phyloP scores from a whole-genome alignment of 2,797 vertebrate genomes.

The Salmo trutta region DNA sequence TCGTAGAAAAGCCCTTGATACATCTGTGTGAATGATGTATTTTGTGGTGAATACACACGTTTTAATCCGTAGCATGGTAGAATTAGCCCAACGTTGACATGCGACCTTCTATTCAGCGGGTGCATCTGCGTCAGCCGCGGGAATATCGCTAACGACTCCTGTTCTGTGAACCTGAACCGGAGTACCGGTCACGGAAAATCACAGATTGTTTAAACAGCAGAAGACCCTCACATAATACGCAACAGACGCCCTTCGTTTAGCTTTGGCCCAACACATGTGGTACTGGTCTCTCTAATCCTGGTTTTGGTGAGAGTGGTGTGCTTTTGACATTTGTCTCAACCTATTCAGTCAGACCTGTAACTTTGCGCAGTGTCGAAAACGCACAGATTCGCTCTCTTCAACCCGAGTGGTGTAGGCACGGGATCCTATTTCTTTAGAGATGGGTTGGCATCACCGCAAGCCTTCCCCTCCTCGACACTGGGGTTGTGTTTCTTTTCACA shows the following conservation, averaged over 20 bases:
- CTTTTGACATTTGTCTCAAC: slow-evolving; percentile 15
- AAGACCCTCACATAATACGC: background rate
- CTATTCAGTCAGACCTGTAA: slow-evolving; percentile 7
- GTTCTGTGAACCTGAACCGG: slow-evolving; percentile 42
- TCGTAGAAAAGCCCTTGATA: background rate
- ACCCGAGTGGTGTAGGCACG: background rate
- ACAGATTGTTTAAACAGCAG: background rate
- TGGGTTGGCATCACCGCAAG: background rate
- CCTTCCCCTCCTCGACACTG: background rate
- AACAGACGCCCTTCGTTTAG: slow-evolving; percentile 4
- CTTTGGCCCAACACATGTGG: background rate
- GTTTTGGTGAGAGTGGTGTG: slow-evolving; percentile 18
- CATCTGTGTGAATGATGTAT: background rate
- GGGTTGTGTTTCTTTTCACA: background rate
- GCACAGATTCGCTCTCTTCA: background rate
- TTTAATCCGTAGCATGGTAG: background rate
- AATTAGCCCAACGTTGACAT: slow-evolving; percentile 23
- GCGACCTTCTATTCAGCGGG: slow-evolving; percentile 15
- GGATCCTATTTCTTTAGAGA: background rate
- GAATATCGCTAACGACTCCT: slow-evolving; percentile 25
- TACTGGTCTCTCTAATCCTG: slow-evolving; percentile 31
- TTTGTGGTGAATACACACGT: background rate
- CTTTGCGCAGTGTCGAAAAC: slow-evolving; percentile 6
- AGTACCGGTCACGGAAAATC: slow-evolving; percentile 30
- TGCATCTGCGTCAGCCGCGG: slow-evolving; percentile 18